Conservation (phyloP, 2,797 vertebrate genomes). For the Sarcophilus harrisii region DNA sequence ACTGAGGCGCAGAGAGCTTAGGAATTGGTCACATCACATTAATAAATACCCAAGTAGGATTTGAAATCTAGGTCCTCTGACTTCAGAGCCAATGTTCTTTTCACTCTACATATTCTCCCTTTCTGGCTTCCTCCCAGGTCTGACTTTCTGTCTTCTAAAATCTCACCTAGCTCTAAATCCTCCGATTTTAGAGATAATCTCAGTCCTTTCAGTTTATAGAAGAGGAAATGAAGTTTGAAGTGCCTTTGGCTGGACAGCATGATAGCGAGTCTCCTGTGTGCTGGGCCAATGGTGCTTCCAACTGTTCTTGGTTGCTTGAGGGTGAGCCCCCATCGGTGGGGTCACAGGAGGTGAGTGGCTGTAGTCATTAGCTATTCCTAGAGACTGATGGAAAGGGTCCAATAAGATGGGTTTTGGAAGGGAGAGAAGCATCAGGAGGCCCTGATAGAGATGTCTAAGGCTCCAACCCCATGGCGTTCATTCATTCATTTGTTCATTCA, state of each 20-base stretch:
- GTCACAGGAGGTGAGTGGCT: slow-evolving; percentile 46
- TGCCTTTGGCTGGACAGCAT: not conserved
- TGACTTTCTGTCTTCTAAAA: not conserved
- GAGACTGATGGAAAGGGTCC: not conserved
- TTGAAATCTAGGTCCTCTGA: not conserved
- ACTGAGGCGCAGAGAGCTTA: not conserved
- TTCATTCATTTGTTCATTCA: not conserved
- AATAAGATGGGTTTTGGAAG: not conserved
- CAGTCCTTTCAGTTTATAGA: not conserved
- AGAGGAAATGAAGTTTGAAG: not conserved
- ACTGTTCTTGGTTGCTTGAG: not conserved
- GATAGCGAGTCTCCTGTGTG: not conserved
- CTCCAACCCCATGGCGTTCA: not conserved
- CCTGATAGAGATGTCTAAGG: not conserved
- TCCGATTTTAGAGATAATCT: not conserved
- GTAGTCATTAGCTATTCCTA: not conserved
- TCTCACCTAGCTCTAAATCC: not conserved
- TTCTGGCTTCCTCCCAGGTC: not conserved
- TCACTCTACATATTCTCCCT: not conserved
- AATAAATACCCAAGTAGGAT: not conserved
- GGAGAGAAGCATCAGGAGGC: not conserved
- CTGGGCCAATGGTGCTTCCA: not conserved
- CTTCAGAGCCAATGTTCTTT: not conserved
- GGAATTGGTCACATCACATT: not conserved
- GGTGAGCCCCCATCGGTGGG: not conserved